phyloP scores from a whole-genome alignment of 2,113 vertebrate species.

The Sylvietta virens region DNA sequence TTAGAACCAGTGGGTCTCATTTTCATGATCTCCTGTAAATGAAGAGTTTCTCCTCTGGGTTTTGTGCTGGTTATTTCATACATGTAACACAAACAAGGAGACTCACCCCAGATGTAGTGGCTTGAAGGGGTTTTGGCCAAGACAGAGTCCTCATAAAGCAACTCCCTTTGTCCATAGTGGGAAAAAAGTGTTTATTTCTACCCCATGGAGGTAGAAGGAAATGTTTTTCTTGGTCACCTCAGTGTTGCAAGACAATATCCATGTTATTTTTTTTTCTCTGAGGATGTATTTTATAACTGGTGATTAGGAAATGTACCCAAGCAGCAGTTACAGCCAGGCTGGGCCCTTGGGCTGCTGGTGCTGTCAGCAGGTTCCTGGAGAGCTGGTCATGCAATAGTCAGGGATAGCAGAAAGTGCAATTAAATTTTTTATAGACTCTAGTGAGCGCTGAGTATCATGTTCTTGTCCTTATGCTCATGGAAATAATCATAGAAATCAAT shows the following conservation, averaged over 20 bases:
- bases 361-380: neutral
- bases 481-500: neutral
- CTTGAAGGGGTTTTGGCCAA: neutral
- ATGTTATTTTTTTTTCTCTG: neutral
- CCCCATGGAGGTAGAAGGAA: neutral
- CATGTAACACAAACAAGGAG: neutral
- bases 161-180: neutral
- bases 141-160: neutral
- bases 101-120: neutral
- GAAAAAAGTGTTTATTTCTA: neutral
- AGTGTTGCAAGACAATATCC: neutral
- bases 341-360: neutral
- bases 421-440: neutral
- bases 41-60: neutral
- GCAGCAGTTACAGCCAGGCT: neutral
- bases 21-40: neutral
- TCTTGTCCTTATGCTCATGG: neutral
- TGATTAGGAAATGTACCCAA: neutral
- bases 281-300: neutral
- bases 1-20: neutral
- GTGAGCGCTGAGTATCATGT: neutral
- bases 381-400: neutral
- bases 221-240: neutral
- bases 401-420: slow-evolving; percentile 47
- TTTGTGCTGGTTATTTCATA: neutral